Base-by-base conservation (phyloP, 1,140 invertebrate species). In the Brachionus asplanchnoidis region DNA sequence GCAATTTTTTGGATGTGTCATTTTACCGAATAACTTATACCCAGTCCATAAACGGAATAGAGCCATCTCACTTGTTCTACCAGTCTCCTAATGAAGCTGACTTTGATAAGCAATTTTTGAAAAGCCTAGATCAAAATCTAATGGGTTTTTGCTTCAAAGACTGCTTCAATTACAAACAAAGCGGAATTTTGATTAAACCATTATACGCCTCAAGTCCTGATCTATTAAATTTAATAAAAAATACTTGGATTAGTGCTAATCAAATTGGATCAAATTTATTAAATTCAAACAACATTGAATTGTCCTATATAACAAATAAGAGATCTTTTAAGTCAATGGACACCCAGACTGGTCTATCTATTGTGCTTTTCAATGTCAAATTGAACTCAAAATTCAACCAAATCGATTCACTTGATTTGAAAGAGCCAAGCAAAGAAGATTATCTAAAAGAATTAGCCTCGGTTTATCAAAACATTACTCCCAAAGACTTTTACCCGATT, bases 141-240 rank as follows among this genome's bases (percentile, higher is more conserved):
- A 73, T 73, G 68, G 68, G 68, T n/a, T 73, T 73, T 73, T 73
- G 68, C n/a, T 73, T 73, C 32, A 73, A 44, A 17, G 36, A 73
- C n/a, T 73, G 68, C 32, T 73, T 73, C n/a, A 73, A 73, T 42
- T 73, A 73, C 68, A 73, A 73, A 42, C 68, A 73, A 73, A 73
- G 68, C 42, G 68, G 68, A 42, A 73, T 73, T 7, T 20, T 73
- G 11, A 73, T 73, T 17, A 73, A 73, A 17, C 32, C 32, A 73
- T 2, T 20, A 17, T 73, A 44, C 20, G 68, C 68, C 17, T 3
- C 36, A 1, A 73, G 40, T 9, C 40, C 32, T 20, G 40, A 42
- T 7, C 17, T 73, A 6, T 20, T 73, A 17, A 40, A 42, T 42
- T 11, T 40, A n/a, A 73, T 73, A 20, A 73, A 73, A 42, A 73